phyloP scores from a whole-genome alignment of 2,113 vertebrate genomes.

The Prochilodus magdalenae region DNA sequence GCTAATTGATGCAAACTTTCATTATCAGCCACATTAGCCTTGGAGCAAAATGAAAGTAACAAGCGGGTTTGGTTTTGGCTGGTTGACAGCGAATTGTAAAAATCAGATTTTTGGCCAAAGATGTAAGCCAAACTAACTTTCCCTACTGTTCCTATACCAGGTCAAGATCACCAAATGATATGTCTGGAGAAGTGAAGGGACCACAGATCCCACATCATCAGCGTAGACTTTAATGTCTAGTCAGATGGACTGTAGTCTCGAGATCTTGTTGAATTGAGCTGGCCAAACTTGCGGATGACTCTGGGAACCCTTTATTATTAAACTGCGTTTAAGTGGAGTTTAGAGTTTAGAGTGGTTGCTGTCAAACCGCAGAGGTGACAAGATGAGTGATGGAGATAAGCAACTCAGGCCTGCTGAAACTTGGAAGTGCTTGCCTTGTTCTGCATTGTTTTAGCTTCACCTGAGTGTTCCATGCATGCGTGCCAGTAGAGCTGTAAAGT shows the following conservation, averaged over 20 bases:
- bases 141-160: too few species aligned
- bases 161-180: background rate
- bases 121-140: too few species aligned
- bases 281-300: background rate
- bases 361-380: conserved; percentile 11
- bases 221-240: background rate
- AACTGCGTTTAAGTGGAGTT: background rate
- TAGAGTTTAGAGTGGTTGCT: background rate
- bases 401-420: conserved; percentile 25
- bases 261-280: background rate
- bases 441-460: conserved; percentile 16
- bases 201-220: background rate
- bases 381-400: conserved; percentile 7
- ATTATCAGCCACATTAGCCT: too few species aligned
- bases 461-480: conserved; percentile 18
- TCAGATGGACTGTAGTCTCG: background rate
- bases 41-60: too few species aligned
- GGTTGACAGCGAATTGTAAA: too few species aligned
- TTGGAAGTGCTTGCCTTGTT: conserved; percentile 16
- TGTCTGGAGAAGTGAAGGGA: background rate
- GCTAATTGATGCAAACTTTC: too few species aligned
- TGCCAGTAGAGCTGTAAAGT: conserved; percentile 12
- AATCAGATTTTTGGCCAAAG: too few species aligned
- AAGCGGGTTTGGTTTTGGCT: too few species aligned
- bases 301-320: background rate